Base-by-base conservation (phyloP, 2,113 vertebrate genomes). In the Loxodonta africana region DNA sequence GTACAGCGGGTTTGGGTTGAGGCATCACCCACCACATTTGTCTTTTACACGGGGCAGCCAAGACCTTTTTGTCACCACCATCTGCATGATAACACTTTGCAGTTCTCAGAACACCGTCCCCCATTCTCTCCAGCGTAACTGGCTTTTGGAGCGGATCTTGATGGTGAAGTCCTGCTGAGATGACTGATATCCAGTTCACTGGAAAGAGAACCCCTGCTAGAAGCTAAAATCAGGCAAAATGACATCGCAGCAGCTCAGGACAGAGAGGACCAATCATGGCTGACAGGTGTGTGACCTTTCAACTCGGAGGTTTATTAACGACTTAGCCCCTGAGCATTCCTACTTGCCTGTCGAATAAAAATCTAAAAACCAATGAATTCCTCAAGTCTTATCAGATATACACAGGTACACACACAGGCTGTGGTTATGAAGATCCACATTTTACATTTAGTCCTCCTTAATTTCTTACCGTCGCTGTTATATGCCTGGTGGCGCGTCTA, bases 231-330 rank as follows among this genome's bases (percentile, higher is more conserved):
- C 28, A 94, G 90, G 46, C 81, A 57, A 80, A 90, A 73, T 23
- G 41, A 85, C 62, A 85, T 46, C 74, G 25, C 67, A 80, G 78
- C 73, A 60, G n/a, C 74, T 67, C 20, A 1, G 15, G n/a, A 80
- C 82, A 91, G 73, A 96, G 92, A 96, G 91, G 60, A 67, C 81
- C 92, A 44, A 78, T 94, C 82, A 74, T 48, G 88, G 46, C 77
- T 69, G 85, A 86, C 97, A 95, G 85, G 97, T 94, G 87, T 41
- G 74, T 62, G 90, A 51, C 95, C 94, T 91, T 90, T 94, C 63
- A 81, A 51, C 83, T 88, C 82, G 20, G 60, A 44, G 67, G 4
- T 83, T 94, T 76, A 62, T 44, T 60, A 90, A 92, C n/a, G 6
- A 46, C 25, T 20, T 20, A 81, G 62, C 53, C 69, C 60, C 89